Base-by-base conservation (phyloP, 1,140 invertebrate species). In the Alviniconcha marisindica region DNA sequence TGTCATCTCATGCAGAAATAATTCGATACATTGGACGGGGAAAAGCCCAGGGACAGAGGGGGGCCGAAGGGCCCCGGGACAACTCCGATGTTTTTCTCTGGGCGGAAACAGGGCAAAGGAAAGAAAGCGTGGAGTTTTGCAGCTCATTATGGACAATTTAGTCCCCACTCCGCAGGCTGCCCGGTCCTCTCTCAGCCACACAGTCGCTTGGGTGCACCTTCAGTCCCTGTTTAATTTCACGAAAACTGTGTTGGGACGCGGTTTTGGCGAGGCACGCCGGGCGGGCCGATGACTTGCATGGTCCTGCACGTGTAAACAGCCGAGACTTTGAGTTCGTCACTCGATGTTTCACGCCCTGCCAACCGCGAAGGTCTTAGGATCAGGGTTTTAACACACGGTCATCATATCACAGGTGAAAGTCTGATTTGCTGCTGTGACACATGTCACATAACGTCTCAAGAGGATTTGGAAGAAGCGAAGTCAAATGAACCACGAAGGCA, bases 1-100 rank as follows among this genome's bases (percentile, higher is more conserved):
- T 76, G 31, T 76, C 73, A 76, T 76, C 73, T 54, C 73, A 40
- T 31, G 73, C 73, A 76, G 73, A 48, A 76, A 40, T 76, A 76
- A 76, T 76, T 76, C 73, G 73, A 21, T 76, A 76, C 73, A 76
- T 76, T 40, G 24, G 73, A 76, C 44, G 40, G 38, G 24, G 71
- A 31, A 42, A 63, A 24, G 38, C 71, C 42, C 21, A 5, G 24
- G 38, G 3, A 40, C 21, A 76, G 28, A 76, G 5, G 38, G 42
- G n/a, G 18, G 31, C 14, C 7, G 44, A 31, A 48, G 73, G 40
- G 42, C 14, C n/a, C n/a, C 73, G 3, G 10, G 10, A 24, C 12
- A 48, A 48, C 44, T 18, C 44, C 44, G 44, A 48, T 18, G 7
- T 48, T 48, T 48, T 48, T 10, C 44, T 18, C 73, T 3, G 36